Evolutionary conservation across 2,113 vertebrate genomes (phyloP).

Genomic region (Cepphus grylle): DNA sequence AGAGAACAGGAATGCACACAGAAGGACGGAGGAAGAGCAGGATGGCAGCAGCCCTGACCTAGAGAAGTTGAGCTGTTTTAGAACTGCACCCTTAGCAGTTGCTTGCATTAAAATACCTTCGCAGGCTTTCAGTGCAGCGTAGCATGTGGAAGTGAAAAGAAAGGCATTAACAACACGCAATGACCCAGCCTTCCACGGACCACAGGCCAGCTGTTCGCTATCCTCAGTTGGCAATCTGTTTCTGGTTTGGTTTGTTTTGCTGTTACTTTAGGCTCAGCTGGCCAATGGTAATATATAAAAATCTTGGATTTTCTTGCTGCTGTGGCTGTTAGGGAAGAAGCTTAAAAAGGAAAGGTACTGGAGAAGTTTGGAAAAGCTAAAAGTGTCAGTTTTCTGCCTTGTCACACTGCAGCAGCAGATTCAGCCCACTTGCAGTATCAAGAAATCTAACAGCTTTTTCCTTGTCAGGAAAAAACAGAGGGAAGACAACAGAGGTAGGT

Average conservation of each 20-base stretch:
- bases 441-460: constrained; percentile 7
- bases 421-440: neutral
- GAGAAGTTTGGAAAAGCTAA: neutral
- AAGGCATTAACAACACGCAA: neutral
- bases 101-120: neutral
- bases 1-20: neutral
- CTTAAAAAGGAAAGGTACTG: neutral
- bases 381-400: neutral
- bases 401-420: neutral
- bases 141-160: constrained; percentile 17
- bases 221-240: constrained; percentile 1
- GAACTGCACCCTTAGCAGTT: neutral
- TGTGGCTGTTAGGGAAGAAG: neutral
- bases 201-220: neutral
- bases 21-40: neutral
- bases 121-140: neutral
- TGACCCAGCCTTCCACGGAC: neutral
- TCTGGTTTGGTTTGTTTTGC: constrained; percentile 26
- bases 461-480: neutral
- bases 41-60: neutral
- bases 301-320: neutral
- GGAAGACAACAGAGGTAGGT: neutral
- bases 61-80: neutral
- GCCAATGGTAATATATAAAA: neutral
- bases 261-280: neutral